Evolutionary conservation across 2,888 invertebrate species (phyloP), one percentile per base, ranked within the genome.

Genomic region (Metalampra italica): DNA sequence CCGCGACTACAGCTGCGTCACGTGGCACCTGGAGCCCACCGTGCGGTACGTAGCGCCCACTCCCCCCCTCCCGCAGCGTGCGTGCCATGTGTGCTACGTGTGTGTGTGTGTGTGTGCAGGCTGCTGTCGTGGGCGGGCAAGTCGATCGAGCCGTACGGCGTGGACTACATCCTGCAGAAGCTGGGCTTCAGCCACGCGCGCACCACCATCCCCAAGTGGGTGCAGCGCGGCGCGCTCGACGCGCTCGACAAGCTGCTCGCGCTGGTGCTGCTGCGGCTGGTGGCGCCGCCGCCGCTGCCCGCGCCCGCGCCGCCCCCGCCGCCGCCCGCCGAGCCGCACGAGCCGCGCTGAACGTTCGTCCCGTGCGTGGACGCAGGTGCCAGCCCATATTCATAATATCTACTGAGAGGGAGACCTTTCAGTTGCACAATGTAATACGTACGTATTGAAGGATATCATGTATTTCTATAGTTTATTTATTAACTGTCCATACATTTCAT

Each of bases 131-230:
- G 97, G 97, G 97, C 96, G 47, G 98, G 98, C 43, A 97, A 97
- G 82, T 96, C 97, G 66, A 98, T 99, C 68, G 98, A 99, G 81
- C 98, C 99, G 0, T 98, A 98, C 73, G 98, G 98, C 46, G 97
- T 99, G 54, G 99, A 99, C 90, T 98, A 98, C 82, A 98, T 99
- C 71, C 92, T 99, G 45, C 98, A 98, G 88, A 98, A 98, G 86
- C 91, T 99, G 39, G 98, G 98, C 42, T 99, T 99, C 82, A 94
- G 96, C 52, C 99, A 99, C 87, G 98, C 99, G 9, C 92, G 98
- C 58, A 97, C 97, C 59, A 99, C 99, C 49, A 99, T 99, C 75
- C 99, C 99, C 50, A 99, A 99, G 88, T 99, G 99, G 98, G 93
- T 99, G 90, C 99, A 99, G 85, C 92, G 99, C 48, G 99, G 99